Base-by-base conservation (phyloP, 2,113 vertebrate genomes). In the Lonchura striata region DNA sequence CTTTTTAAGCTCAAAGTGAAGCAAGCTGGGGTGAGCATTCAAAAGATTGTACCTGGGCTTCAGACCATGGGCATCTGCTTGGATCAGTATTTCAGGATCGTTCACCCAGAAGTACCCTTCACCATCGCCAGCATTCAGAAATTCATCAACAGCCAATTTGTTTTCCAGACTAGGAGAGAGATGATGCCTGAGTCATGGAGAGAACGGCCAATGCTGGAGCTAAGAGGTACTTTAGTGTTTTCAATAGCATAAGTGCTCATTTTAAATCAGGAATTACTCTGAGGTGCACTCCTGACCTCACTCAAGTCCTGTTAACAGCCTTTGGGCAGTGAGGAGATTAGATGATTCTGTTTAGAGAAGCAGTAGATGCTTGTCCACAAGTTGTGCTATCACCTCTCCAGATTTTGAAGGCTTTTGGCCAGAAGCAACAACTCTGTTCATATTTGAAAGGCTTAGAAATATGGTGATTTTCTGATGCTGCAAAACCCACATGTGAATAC, bases 91-190 rank as follows among this genome's bases (percentile, higher is more conserved):
- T 98, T 98, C 96, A 97, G 86, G 63, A 98, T 98, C 6, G 2
- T 98, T 74, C 96, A 98, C 56, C 97, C 95, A 68, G 97, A 98
- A 94, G 95, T 98, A 16, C 97, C 97, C 77, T 98, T 98, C 86
- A 98, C 87, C 94, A 97, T 98, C 80, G 96, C 92, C 46, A 95
- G 97, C 94, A 97, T 98, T 93, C 97, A 97, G 96, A 97, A 98
- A 92, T 98, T 97, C 93, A 98, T 97, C 96, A 98, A 97, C 88
- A 98, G 97, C 88, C 97, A 97, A n/a, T 98, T 98, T 96, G 97
- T 98, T 75, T 97, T 97, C 95, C 96, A 93, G 70, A 97, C 98
- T 35, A 96, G 91, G 77, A 96, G 96, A 94, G 97, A 98, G 70
- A 97, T 97, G 97, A 97, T 98, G 96, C 97, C 97, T 69, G 88